Evolutionary conservation across 2,113 vertebrate species (phyloP), one percentile per base, ranked within the genome.

Genomic region (Chaetodon trifascialis): DNA sequence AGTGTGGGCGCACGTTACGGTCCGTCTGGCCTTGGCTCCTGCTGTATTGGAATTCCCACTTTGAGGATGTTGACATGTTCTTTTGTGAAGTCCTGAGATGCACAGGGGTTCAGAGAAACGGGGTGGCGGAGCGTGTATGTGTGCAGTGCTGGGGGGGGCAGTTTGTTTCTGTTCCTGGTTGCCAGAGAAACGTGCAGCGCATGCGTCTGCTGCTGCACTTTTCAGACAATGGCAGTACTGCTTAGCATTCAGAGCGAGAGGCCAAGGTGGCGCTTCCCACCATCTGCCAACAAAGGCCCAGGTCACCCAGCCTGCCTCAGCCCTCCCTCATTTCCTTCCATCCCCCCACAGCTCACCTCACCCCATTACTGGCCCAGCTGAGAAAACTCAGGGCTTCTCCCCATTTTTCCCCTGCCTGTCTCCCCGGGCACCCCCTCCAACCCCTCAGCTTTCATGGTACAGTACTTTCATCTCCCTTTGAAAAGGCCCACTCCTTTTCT

Each of bases 201-300:
- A 95, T 94, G 93, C 67, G 92, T 92, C 92, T 90, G 91, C 86
- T 88, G 92, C 93, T 93, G 91, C 89, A 67, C 89, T 92, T 84
- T 89, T 87, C 90, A 94, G 83, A 95, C 94, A 96, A 95, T 95
- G 88, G 93, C 93, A 79, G 80, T 21, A 72, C 94, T 95, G 92
- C 94, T 96, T 94, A 95, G 93, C 94, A 95, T 95, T 95, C 94
- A 90, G 87, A 91, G 88, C 77, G 86, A 89, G 91, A 90, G 95
- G 92, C 92, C 89, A 92, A 93, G 91, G 93, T 94, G 90, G 90
- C 65, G 89, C 94, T 95, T 95, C 93, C 93, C 95, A 93, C 93
- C 93, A 94, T 93, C 94, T 92, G 91, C 90, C 91, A 95, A 95
- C 95, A 96, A 95, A 95, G 85, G 82, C 92, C 89, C 92, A 94